Evolutionary conservation across 2,113 vertebrate genomes (phyloP).

Genomic region (Tragelaphus imberbis): DNA sequence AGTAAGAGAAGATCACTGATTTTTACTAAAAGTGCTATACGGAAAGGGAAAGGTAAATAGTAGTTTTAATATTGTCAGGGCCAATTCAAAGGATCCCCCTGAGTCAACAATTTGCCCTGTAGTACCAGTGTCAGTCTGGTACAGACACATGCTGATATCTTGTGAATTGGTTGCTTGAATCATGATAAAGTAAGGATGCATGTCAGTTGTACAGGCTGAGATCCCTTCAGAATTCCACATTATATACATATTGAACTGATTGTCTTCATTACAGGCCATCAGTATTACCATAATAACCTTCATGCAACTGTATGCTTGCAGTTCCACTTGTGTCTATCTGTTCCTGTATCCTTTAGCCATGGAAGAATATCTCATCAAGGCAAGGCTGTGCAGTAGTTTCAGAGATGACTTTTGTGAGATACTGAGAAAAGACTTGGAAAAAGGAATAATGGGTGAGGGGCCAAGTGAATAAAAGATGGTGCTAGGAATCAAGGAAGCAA

Average conservation of each 20-base stretch:
- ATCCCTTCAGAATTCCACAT: background rate
- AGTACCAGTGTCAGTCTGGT: background rate
- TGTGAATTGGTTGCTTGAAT: background rate
- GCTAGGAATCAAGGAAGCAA: background rate
- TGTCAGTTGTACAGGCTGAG: background rate
- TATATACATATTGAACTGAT: background rate
- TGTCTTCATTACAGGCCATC: background rate
- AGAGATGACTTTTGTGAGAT: background rate
- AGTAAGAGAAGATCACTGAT: background rate
- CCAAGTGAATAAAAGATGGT: background rate
- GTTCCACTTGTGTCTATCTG: background rate
- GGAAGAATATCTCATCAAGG: background rate
- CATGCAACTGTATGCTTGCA: background rate
- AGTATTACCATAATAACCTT: background rate
- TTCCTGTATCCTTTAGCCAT: background rate
- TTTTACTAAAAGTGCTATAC: background rate
- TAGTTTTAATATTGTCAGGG: background rate
- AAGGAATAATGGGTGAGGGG: background rate
- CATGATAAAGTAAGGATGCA: background rate
- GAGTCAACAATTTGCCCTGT: background rate
- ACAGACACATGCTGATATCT: background rate
- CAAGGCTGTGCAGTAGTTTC: background rate
- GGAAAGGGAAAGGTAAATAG: rapidly evolving
- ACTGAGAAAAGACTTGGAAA: background rate
- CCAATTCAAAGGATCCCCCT: background rate